Evolutionary conservation across 2,888 invertebrate species (phyloP).

Genomic region (Calameuta idolon): DNA sequence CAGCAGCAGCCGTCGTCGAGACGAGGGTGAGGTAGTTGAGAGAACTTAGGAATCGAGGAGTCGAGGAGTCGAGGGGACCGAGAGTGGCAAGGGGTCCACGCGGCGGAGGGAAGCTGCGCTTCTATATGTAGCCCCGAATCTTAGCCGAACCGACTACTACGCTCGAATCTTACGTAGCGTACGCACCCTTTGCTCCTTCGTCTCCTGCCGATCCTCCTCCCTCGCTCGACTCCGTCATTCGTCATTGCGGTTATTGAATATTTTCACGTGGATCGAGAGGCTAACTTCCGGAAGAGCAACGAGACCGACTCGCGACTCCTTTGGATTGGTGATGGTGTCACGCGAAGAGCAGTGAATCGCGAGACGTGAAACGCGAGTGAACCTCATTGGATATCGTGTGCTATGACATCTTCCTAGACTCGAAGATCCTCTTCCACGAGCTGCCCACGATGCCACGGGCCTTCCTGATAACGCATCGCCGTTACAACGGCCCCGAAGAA

Average conservation of each 20-base stretch:
- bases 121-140: constrained; percentile 66
- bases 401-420: no score
- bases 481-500: constrained; percentile 67
- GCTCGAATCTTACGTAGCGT: constrained; percentile 59
- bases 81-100: constrained; percentile 33
- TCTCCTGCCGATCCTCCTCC: constrained; percentile 12
- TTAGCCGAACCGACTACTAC: constrained; percentile 62
- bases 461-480: constrained; percentile 74
- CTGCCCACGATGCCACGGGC: constrained; percentile 71
- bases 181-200: constrained; percentile 40
- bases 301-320: no score
- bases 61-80: constrained; percentile 1
- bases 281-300: no score
- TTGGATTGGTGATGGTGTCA: no score
- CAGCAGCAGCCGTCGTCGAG: neutral
- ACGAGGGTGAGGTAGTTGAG: neutral
- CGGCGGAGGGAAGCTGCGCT: constrained; percentile 58
- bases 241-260: neutral
- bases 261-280: no score
- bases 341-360: no score
- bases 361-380: no score
- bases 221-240: constrained; percentile 5
- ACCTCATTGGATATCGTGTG: no score
- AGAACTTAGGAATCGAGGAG: no score
- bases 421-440: no score